phyloP scores from a whole-genome alignment of 1,140 invertebrate genomes.

The Leptinotarsa undecemlineata region DNA sequence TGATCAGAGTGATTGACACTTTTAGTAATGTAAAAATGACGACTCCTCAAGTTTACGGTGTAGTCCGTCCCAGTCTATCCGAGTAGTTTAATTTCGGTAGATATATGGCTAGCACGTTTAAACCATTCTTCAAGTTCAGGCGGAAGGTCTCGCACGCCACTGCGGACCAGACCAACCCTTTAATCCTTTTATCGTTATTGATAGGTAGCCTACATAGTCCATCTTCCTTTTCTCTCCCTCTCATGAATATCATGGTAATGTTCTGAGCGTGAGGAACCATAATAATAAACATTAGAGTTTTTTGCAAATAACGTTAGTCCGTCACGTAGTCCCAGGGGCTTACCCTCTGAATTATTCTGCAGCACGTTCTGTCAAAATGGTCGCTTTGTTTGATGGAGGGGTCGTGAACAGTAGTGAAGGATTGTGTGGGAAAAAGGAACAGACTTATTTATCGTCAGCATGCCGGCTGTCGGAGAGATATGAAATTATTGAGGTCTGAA shows the following conservation, averaged over 20 bases:
- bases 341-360: slow-evolving; percentile 5
- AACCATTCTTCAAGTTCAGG: no score
- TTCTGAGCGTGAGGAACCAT: not conserved
- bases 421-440: not conserved
- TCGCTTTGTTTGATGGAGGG: not conserved
- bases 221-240: not conserved
- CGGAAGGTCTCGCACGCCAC: not conserved
- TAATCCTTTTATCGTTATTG: slow-evolving; percentile 6
- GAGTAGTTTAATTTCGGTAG: no score
- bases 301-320: not conserved
- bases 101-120: no score
- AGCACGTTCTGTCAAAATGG: slow-evolving; percentile 1
- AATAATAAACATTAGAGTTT: not conserved
- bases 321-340: slow-evolving; percentile 1
- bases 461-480: no score
- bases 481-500: no score
- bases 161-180: not conserved
- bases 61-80: no score
- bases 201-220: not conserved
- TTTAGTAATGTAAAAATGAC: no score
- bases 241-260: not conserved
- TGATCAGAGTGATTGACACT: no score
- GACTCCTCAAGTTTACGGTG: no score
- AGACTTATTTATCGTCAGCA: no score
- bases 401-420: not conserved